These are phyloP conservation scores for Vannuccia rotundouncinata DNA, from an alignment of 2,888 invertebrate genomes.

Conservation along the genomic window DNA sequence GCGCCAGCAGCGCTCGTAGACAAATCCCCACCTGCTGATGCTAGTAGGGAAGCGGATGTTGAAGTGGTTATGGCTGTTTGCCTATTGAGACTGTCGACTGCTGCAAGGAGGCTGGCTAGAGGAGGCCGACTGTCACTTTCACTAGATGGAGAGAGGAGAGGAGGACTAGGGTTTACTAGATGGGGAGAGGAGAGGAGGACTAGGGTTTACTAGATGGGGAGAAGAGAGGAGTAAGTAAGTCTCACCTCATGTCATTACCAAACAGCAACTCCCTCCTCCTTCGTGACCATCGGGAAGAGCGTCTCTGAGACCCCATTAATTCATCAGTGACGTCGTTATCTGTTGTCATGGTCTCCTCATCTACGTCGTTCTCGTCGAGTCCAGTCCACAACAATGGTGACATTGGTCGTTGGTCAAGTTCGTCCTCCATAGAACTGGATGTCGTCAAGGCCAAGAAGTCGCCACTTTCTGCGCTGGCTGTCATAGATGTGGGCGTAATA, in stretches of 20 bases:
- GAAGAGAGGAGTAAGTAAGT: too few species aligned
- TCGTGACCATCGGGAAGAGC: neutral
- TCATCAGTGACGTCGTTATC: slow-evolving; percentile 29
- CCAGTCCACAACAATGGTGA: neutral
- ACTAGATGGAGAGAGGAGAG: too few species aligned
- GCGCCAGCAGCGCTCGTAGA: neutral
- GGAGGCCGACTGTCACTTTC: neutral
- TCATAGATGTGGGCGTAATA: neutral
- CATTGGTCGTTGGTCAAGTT: neutral
- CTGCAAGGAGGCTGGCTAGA: neutral
- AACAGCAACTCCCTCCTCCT: neutral
- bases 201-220: too few species aligned
- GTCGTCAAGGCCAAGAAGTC: neutral
- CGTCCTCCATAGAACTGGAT: neutral
- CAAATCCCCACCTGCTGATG: neutral
- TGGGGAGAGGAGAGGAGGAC: too few species aligned
- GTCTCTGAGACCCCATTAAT: neutral
- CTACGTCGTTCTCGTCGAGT: slow-evolving; percentile 23
- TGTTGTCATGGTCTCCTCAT: slow-evolving; percentile 30
- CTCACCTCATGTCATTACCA: too few species aligned
- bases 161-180: too few species aligned
- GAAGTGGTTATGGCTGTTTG: neutral
- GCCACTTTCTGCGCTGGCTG: neutral
- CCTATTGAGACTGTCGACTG: neutral
- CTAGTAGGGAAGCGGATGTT: neutral